Percentiles rank a stretch among this genome's conserved stretches.
phyloP scores from a whole-genome alignment of 2,888 invertebrate species.

The Melinaea menophilus region DNA sequence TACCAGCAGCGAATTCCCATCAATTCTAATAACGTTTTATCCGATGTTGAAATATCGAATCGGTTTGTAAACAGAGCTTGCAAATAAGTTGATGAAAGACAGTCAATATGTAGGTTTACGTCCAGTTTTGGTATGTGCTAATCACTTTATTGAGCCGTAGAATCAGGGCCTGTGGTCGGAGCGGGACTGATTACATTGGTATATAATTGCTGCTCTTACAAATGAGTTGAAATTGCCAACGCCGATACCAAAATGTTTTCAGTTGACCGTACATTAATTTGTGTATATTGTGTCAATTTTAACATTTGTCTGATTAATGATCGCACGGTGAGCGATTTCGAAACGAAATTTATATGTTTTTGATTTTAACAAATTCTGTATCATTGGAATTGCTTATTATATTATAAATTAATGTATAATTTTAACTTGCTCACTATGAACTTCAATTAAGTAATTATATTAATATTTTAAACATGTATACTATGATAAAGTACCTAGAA shows the following conservation, averaged over 20 bases:
- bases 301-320: constrained; percentile 60
- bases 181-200: constrained; percentile 62
- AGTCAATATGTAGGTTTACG: constrained; percentile 31
- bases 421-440: not conserved
- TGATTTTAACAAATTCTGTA: constrained; percentile 18
- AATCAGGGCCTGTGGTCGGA: constrained; percentile 44
- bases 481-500: constrained; percentile 6
- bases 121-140: constrained; percentile 35
- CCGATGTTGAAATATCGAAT: too few relatives aligned
- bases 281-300: constrained; percentile 66
- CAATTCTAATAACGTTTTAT: too few relatives aligned
- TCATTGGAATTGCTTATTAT: constrained; percentile 1
- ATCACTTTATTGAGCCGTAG: constrained; percentile 44
- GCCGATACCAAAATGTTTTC: constrained; percentile 65
- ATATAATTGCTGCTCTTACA: constrained; percentile 73
- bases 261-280: constrained; percentile 71
- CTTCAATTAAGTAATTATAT: not conserved
- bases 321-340: constrained; percentile 40
- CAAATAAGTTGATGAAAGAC: constrained; percentile 12
- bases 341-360: constrained; percentile 25
- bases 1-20: too few relatives aligned
- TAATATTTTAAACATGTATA: constrained; percentile 10
- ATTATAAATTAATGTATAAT: not conserved
- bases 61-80: constrained; percentile 1
- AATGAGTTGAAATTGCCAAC: constrained; percentile 63